Evolutionary conservation across 2,888 invertebrate genomes (phyloP), one percentile per base, ranked within the genome.

Genomic region (Eristalis pertinax): DNA sequence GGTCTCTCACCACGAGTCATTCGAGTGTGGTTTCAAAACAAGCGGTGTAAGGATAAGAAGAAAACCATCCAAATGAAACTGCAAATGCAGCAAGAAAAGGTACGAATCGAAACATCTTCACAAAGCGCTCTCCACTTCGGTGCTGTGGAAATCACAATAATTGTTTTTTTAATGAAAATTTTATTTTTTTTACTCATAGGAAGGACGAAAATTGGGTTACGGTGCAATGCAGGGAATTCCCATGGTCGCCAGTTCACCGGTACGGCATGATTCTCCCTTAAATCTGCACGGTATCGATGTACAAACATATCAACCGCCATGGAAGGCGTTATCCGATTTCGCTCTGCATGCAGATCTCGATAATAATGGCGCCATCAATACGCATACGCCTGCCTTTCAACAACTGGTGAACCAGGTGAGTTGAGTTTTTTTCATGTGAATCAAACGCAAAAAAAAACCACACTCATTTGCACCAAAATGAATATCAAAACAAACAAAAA

Each of bases 11-110:
- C 99, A 24, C 94, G 99, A 19, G 99, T 99, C 90, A 99, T 99
- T 92, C 95, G 99, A 91, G 99, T 99, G 82, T 99, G 99, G 99
- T 99, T 99, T 95, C 99, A 99, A 94, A 99, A 99, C 94, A 99
- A 99, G 93, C 95, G 99, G 89, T 99, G 98, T 94, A 99, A 99
- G 94, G 98, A 99, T 94, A 99, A 99, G 94, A 99, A 99, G 95
- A 97, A 98, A 93, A 98, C 98, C 75, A 97, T 99, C 70, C 96
- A 98, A 91, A 96, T 99, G 95, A 99, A 99, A 93, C 97, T 99
- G 94, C 98, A 99, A 93, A 98, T 99, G 96, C 98, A 98, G 91
- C 98, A 99, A 92, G 99, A 99, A 93, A 98, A 98, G 97, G 98
- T 98, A 95, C 93, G 93, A 43, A 8, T 19, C n/a, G 19, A 7